phyloP scores from a whole-genome alignment of 2,797 vertebrate species.

The Sarcoramphus papa region DNA sequence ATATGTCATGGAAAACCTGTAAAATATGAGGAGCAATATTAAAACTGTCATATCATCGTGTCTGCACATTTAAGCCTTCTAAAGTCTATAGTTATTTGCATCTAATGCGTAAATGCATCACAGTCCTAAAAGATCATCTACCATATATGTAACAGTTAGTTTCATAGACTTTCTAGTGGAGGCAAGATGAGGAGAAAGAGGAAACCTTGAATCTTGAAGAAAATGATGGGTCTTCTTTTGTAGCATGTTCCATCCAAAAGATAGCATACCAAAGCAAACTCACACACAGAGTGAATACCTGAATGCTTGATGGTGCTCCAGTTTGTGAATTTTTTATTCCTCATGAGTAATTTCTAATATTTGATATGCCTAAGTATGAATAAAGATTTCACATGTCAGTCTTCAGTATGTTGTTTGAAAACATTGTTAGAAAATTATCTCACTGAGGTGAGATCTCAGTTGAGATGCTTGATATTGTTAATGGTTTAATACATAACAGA shows the following conservation, averaged over 20 bases:
- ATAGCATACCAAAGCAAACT: not conserved
- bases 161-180: not conserved
- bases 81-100: not conserved
- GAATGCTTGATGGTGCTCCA: not conserved
- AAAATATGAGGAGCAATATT: not conserved
- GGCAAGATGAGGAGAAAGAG: not conserved
- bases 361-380: not conserved
- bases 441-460: not conserved
- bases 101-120: not conserved
- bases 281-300: not conserved
- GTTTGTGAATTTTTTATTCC: not conserved
- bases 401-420: not conserved
- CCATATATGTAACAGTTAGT: not conserved
- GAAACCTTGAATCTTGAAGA: not conserved
- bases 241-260: not conserved
- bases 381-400: not conserved
- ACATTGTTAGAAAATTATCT: not conserved
- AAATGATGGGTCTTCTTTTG: not conserved
- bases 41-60: not conserved
- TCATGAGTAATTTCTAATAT: not conserved
- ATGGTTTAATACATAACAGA: not conserved
- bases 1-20: not conserved
- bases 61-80: not conserved
- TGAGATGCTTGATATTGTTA: not conserved
- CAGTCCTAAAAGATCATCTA: not conserved